A percentile compares a stretch with the other conserved stretches of the same genome.
Evolutionary conservation across 1,140 invertebrate species (phyloP).

Genomic region (Philaenus spumarius): DNA sequence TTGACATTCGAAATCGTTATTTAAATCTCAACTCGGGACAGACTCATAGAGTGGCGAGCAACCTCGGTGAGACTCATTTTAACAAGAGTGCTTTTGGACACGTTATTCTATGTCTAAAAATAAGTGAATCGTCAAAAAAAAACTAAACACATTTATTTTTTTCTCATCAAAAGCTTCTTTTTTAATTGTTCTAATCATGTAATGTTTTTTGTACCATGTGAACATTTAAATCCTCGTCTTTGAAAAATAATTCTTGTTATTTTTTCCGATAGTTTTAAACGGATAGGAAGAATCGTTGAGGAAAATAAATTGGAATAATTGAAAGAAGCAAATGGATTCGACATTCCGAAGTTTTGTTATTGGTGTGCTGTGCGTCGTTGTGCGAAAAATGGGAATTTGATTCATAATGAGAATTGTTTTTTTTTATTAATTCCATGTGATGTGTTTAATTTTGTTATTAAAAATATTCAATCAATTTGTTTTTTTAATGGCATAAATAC

Average conservation of each 20-base stretch:
- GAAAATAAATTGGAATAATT: no score
- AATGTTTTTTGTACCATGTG: no score
- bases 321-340: background rate
- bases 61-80: background rate
- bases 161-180: background rate
- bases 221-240: background rate
- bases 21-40: background rate
- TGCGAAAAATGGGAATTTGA: background rate
- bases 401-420: background rate
- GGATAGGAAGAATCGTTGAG: background rate
- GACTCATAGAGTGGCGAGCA: background rate
- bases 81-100: background rate
- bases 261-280: slow-evolving; percentile 5
- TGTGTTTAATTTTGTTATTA: background rate
- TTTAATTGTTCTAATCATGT: background rate
- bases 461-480: background rate
- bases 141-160: no score
- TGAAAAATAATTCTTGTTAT: slow-evolving; percentile 12
- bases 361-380: slow-evolving; percentile 7
- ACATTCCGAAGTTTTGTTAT: slow-evolving; percentile 13
- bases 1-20: background rate
- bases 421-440: slow-evolving; percentile 12
- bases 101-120: background rate
- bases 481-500: background rate
- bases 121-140: background rate